These are phyloP conservation scores for Thecophora atra DNA, from an alignment of 2,888 invertebrate genomes.

Conservation along the genomic window DNA sequence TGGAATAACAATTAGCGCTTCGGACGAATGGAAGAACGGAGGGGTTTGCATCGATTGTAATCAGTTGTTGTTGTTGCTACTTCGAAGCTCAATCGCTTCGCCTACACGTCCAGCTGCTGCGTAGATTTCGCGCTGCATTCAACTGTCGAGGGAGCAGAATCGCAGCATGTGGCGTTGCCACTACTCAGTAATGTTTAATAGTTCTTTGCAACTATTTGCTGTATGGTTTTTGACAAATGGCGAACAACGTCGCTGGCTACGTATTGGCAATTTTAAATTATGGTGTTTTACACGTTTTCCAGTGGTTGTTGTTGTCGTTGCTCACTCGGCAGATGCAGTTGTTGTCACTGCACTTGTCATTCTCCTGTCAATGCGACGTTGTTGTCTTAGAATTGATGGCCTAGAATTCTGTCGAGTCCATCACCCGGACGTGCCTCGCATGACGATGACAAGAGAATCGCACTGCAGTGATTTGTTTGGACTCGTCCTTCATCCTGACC, in stretches of 20 bases:
- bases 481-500: too few species aligned
- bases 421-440: not conserved
- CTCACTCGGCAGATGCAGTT: not conserved
- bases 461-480: not conserved
- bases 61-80: not conserved
- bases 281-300: constrained; percentile 12
- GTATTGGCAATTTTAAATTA: constrained; percentile 27
- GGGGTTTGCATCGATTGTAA: not conserved
- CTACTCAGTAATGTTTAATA: not conserved
- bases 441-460: not conserved
- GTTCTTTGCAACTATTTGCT: not conserved
- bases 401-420: not conserved
- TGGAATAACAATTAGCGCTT: constrained; percentile 31
- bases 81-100: not conserved
- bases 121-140: not conserved
- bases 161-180: constrained; percentile 7
- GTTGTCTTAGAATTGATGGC: constrained; percentile 5
- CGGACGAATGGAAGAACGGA: not conserved
- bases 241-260: not conserved
- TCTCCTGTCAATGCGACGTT: constrained; percentile 23
- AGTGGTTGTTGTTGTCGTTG: constrained; percentile 4
- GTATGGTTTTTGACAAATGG: constrained; percentile 11
- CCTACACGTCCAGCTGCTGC: constrained; percentile 17
- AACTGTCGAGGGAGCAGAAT: constrained; percentile 2
- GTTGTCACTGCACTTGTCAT: constrained; percentile 29